Evolutionary conservation across 1,140 invertebrate genomes (phyloP), one percentile per base, ranked within the genome.

Genomic region (Drosophila trapezifrons): DNA sequence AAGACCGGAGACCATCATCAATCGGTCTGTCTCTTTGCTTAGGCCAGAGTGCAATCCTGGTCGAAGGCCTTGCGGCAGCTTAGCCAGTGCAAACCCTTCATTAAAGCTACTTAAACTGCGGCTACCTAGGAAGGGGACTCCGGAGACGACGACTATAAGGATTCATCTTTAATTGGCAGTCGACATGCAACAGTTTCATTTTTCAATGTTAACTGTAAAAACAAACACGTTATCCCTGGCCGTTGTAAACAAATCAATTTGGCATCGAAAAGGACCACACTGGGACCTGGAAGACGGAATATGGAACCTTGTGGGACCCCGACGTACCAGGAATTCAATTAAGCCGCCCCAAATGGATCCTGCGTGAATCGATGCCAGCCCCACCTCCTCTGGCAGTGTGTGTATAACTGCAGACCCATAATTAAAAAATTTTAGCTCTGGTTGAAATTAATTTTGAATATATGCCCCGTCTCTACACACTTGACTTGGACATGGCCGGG

Each of bases 371-470:
- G 76, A 63, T 54, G 40, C 66, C 82, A 76, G 64, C 66, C 55
- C 59, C 40, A 42, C 29, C 29, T 10, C 29, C 74, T 35, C 13
- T 32, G 58, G 40, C 57, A 40, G 54, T 60, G 45, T 60, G 45
- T 56, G 55, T 52, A 60, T 65, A 83, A 87, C 56, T 89, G 77
- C 57, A 75, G 55, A 89, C 85, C 80, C 84, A 83, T 89, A 89
- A 90, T 89, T 89, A 89, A 89, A 89, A 86, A 89, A 75, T 78
- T 84, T 78, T 64, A 89, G 76, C 84, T 80, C 76, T 78, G 80
- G 57, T 79, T 89, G 85, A 89, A 89, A 89, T 89, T 89, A 89
- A 89, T 89, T 89, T 89, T 89, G 76, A 87, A 89, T 83, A 89
- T 83, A 51, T 32, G 40, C 57, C 54, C 51, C 51, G 32, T 37